Evolutionary conservation across 92 coral and sea anemone species (phyloP).

Genomic region (Epizoanthus rinbou): DNA sequence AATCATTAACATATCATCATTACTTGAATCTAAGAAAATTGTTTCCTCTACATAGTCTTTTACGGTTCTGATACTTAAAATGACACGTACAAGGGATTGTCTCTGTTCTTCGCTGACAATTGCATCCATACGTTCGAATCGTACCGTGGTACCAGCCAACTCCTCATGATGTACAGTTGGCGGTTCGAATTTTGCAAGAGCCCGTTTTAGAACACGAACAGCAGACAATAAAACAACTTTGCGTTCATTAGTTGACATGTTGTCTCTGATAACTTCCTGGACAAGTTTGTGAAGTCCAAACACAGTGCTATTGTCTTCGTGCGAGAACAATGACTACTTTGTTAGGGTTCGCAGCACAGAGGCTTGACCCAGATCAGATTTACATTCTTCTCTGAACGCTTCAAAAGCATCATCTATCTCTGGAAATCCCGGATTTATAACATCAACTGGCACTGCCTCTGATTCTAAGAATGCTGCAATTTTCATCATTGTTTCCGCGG

Average conservation of each 20-base stretch:
- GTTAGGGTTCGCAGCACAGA: conserved; percentile 8
- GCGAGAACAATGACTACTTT: conserved; percentile 4
- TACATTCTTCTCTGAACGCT: neutral
- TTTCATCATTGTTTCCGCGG: conserved; percentile 20
- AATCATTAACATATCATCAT: no score
- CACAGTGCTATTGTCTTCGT: neutral
- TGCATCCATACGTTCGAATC: no score
- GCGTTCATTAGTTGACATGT: neutral
- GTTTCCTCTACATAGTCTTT: no score
- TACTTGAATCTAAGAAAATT: no score
- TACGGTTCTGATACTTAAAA: no score
- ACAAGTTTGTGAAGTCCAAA: conserved; percentile 25
- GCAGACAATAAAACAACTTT: neutral
- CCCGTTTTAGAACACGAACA: conserved; percentile 8
- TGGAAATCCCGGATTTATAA: conserved; percentile 28
- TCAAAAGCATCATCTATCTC: neutral
- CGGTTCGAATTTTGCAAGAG: neutral
- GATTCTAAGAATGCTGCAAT: conserved; percentile 31
- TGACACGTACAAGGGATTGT: no score
- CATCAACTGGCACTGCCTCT: conserved; percentile 15
- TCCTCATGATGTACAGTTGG: neutral
- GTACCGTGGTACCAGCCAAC: no score
- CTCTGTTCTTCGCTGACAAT: no score
- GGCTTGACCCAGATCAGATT: neutral
- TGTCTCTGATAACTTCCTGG: conserved; percentile 15